phyloP scores from a whole-genome alignment of 2,797 vertebrate genomes.

The Sternarchorhynchus goeldii region DNA sequence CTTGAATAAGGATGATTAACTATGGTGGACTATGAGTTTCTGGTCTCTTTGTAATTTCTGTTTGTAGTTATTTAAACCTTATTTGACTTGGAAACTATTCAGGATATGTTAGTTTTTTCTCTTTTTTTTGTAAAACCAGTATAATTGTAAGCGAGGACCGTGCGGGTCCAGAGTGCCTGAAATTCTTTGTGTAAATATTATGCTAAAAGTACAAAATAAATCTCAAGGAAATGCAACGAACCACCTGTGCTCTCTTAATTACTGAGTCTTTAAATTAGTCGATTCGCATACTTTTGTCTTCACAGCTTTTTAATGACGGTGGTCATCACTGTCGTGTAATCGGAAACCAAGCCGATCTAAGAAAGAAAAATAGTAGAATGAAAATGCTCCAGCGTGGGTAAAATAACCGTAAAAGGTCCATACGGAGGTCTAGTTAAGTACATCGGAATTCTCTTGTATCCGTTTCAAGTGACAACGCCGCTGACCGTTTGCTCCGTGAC shows the following conservation, averaged over 20 bases:
- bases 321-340: no score
- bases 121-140: conserved; percentile 65
- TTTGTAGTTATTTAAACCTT: conserved; percentile 69
- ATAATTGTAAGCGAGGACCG: conserved; percentile 69
- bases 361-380: no score
- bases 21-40: conserved; percentile 56
- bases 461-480: conserved; percentile 19
- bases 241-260: not conserved
- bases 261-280: no score
- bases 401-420: not conserved
- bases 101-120: conserved; percentile 64
- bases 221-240: conserved; percentile 51
- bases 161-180: conserved; percentile 80
- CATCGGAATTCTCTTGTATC: not conserved
- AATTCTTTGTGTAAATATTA: conserved; percentile 77
- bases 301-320: no score
- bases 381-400: not conserved
- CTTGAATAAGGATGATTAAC: conserved; percentile 62
- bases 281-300: no score
- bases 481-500: conserved; percentile 8
- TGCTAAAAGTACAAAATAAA: conserved; percentile 64
- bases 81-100: conserved; percentile 66
- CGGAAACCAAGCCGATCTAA: no score
- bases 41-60: conserved; percentile 61
- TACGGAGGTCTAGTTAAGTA: no score